These are phyloP conservation scores for Macrostomum lignano DNA, from an alignment of 1,140 invertebrate species.

Conservation along the genomic window DNA sequence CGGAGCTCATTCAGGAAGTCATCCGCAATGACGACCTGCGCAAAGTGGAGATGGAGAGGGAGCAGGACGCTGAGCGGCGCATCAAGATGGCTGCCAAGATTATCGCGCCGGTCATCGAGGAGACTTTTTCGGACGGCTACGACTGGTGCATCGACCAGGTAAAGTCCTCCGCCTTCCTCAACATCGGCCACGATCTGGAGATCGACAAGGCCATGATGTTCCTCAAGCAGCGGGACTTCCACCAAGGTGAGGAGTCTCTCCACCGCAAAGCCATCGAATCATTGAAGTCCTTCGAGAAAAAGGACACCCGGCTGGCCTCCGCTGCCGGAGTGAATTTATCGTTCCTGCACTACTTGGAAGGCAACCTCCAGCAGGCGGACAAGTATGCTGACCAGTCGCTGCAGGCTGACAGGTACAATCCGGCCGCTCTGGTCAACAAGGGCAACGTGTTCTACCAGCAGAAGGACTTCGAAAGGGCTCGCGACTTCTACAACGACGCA, in stretches of 20 bases:
- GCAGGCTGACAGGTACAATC: conserved; percentile 46
- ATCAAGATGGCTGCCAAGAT: conserved; percentile 66
- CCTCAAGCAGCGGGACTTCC: conserved; percentile 50
- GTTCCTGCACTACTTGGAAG: conserved; percentile 59
- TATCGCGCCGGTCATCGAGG: conserved; percentile 53
- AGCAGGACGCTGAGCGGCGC: conserved; percentile 47
- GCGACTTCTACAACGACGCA: conserved; percentile 44
- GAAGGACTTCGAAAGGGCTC: conserved; percentile 42
- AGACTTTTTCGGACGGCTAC: conserved; percentile 43
- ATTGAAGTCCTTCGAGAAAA: conserved; percentile 58
- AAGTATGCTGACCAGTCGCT: conserved; percentile 42
- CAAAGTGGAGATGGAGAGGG: conserved; percentile 37
- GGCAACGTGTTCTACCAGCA: conserved; percentile 48
- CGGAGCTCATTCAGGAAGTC: conserved; percentile 42
- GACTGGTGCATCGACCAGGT: conserved; percentile 36
- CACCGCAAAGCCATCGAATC: conserved; percentile 41
- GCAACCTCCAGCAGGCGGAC: conserved; percentile 49
- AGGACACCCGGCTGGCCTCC: conserved; percentile 48
- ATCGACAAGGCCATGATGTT: conserved; percentile 71
- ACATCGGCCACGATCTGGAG: conserved; percentile 54
- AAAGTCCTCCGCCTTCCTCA: conserved; percentile 33
- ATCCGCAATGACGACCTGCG: conserved; percentile 50
- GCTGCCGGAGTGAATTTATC: conserved; percentile 59
- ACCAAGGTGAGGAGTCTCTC: conserved; percentile 31
- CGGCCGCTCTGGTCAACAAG: conserved; percentile 55